These are phyloP conservation scores for Atta colombica DNA, from an alignment of 1,140 invertebrate species.

Conservation along the genomic window DNA sequence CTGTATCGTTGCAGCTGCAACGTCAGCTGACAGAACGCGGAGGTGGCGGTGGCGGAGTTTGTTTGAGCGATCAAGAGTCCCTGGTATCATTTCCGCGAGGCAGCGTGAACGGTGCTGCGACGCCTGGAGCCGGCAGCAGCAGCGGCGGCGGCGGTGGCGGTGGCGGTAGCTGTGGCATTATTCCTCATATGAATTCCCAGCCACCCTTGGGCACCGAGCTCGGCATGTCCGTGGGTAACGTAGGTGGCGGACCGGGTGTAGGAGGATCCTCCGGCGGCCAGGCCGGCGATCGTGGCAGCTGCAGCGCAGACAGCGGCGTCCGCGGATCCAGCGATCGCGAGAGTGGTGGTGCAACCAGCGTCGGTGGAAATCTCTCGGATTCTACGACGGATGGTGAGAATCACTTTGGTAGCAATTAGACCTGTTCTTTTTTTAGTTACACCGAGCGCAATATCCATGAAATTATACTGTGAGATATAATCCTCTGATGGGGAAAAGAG, in stretches of 20 bases:
- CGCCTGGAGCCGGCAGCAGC: constrained; percentile 87
- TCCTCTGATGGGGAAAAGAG: background rate
- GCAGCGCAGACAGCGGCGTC: constrained; percentile 95
- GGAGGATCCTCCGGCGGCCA: constrained; percentile 78
- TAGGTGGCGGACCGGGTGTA: constrained; percentile 83
- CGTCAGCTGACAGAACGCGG: constrained; percentile 86
- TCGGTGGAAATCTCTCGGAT: constrained; percentile 92
- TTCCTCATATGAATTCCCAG: constrained; percentile 82
- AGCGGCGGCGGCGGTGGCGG: constrained; percentile 87
- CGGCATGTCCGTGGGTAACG: constrained; percentile 74
- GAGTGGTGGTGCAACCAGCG: constrained; percentile 90
- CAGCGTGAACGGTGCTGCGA: constrained; percentile 88
- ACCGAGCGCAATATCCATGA: background rate
- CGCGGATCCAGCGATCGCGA: constrained; percentile 93
- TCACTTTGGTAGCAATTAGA: background rate
- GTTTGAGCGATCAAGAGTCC: constrained; percentile 87
- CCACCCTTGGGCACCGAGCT: constrained; percentile 81
- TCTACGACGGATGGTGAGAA: constrained; percentile 91
- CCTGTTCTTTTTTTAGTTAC: background rate
- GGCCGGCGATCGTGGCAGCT: constrained; percentile 93
- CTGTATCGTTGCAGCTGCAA: constrained; percentile 82
- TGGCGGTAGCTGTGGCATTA: constrained; percentile 85
- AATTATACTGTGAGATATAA: background rate
- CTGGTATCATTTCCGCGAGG: constrained; percentile 84
- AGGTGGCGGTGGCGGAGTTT: constrained; percentile 87